Evolutionary conservation across 2,113 vertebrate genomes (phyloP).

Genomic region (Alexandromys fortis): DNA sequence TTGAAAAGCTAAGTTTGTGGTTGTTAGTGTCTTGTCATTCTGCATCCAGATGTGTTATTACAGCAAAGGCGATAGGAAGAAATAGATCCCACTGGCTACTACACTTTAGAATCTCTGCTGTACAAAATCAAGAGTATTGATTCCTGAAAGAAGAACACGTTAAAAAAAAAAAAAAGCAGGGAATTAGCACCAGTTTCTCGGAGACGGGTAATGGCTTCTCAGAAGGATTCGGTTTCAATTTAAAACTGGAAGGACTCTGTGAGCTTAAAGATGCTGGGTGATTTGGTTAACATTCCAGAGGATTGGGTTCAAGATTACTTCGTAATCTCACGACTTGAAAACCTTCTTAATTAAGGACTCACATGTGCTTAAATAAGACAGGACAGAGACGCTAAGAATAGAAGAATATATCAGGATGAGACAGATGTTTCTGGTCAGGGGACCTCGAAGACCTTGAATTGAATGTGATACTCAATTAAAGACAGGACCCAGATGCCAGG

Average conservation of each 20-base stretch:
- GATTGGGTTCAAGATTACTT: slow-evolving; percentile 75
- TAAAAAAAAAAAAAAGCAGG: slow-evolving; percentile 48
- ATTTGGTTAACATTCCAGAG: slow-evolving; percentile 70
- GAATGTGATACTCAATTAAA: slow-evolving; percentile 28
- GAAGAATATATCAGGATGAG: slow-evolving; percentile 36
- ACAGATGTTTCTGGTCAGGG: not conserved
- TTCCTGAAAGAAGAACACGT: slow-evolving; percentile 38
- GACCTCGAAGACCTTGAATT: not conserved
- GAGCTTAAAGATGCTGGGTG: slow-evolving; percentile 63
- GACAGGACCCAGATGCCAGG: slow-evolving; percentile 1
- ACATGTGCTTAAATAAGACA: slow-evolving; percentile 71
- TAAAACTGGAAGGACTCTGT: slow-evolving; percentile 62
- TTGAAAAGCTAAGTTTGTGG: not conserved
- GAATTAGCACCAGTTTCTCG: slow-evolving; percentile 55
- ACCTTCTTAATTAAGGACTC: slow-evolving; percentile 73
- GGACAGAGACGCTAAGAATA: slow-evolving; percentile 26
- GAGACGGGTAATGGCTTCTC: slow-evolving; percentile 48
- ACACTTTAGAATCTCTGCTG: not conserved
- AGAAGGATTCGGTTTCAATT: slow-evolving; percentile 72
- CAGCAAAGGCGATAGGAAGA: not conserved
- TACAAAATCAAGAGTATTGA: slow-evolving; percentile 41
- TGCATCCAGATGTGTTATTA: slow-evolving; percentile 40
- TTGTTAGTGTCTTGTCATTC: not conserved
- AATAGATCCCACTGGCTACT: not conserved
- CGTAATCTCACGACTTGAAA: slow-evolving; percentile 76